phyloP scores from a whole-genome alignment of 2,797 vertebrate species.

The Mormyrops attenuatus region DNA sequence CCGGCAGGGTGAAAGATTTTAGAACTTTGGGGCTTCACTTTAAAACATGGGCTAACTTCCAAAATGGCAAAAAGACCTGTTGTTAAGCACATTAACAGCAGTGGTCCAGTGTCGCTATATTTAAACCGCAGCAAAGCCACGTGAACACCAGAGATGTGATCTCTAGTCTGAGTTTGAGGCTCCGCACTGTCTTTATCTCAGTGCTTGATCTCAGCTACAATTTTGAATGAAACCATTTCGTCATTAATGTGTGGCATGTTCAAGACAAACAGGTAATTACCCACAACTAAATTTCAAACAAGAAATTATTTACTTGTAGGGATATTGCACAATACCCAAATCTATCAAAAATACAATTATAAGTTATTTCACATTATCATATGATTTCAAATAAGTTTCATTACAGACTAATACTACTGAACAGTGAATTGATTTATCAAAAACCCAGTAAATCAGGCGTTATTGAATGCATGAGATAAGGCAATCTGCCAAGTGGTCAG shows the following conservation, averaged over 20 bases:
- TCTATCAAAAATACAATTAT: background rate
- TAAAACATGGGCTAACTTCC: background rate
- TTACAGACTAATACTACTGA: background rate
- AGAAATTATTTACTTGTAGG: background rate
- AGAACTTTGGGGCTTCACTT: background rate
- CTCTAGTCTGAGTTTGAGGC: background rate
- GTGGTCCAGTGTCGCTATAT: background rate
- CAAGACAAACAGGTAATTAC: background rate
- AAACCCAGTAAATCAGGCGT: background rate
- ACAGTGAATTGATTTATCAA: background rate
- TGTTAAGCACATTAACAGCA: background rate
- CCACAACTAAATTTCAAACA: background rate
- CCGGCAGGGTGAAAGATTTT: background rate
- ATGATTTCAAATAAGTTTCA: background rate
- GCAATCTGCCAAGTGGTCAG: background rate
- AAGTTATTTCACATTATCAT: background rate
- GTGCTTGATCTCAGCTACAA: background rate
- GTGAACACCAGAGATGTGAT: background rate
- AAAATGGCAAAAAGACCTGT: background rate
- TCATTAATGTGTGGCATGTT: slow-evolving; percentile 33
- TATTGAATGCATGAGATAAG: background rate
- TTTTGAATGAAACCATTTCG: slow-evolving; percentile 36
- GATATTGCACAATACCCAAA: background rate
- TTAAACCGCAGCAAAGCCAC: background rate
- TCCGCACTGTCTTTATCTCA: background rate